Percentiles rank a stretch among this genome's conserved stretches.
phyloP scores from a whole-genome alignment of 2,113 vertebrate genomes.

The Cottus gobio region DNA sequence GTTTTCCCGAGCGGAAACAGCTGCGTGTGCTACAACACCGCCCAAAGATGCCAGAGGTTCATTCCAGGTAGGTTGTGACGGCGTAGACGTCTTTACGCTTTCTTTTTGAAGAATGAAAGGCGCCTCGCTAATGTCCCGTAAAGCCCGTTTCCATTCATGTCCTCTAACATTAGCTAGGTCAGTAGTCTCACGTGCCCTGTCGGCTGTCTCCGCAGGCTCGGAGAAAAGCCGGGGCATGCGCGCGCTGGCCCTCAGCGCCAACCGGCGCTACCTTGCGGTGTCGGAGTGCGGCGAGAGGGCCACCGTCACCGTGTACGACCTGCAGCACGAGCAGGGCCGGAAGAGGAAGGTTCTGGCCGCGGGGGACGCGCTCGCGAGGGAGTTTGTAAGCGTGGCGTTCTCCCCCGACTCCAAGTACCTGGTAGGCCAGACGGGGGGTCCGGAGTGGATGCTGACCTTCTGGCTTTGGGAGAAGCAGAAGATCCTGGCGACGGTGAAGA shows the following conservation, averaged over 20 bases:
- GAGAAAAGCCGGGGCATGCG: slow-evolving; percentile 87
- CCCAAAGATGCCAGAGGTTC: slow-evolving; percentile 88
- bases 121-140: neutral
- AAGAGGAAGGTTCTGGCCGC: slow-evolving; percentile 84
- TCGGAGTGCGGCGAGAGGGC: slow-evolving; percentile 87
- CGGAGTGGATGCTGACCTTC: slow-evolving; percentile 85
- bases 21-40: slow-evolving; percentile 89
- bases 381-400: slow-evolving; percentile 89
- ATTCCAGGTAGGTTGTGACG: slow-evolving; percentile 86
- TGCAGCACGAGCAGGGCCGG: slow-evolving; percentile 85
- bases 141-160: neutral
- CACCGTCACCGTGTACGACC: slow-evolving; percentile 87
- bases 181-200: neutral
- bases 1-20: slow-evolving; percentile 89
- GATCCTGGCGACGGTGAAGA: slow-evolving; percentile 84
- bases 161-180: neutral
- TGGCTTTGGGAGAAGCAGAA: slow-evolving; percentile 96
- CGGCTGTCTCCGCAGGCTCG: slow-evolving; percentile 77
- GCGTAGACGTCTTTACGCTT: no score
- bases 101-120: neutral
- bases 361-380: slow-evolving; percentile 77
- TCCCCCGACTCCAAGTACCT: slow-evolving; percentile 92
- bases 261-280: slow-evolving; percentile 89
- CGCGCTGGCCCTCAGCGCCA: slow-evolving; percentile 89
- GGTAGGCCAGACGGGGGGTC: slow-evolving; percentile 85